Evolutionary conservation across 2,797 vertebrate genomes (phyloP), one percentile per base, ranked within the genome.

Genomic region (Xiphorhynchus erythropygius): DNA sequence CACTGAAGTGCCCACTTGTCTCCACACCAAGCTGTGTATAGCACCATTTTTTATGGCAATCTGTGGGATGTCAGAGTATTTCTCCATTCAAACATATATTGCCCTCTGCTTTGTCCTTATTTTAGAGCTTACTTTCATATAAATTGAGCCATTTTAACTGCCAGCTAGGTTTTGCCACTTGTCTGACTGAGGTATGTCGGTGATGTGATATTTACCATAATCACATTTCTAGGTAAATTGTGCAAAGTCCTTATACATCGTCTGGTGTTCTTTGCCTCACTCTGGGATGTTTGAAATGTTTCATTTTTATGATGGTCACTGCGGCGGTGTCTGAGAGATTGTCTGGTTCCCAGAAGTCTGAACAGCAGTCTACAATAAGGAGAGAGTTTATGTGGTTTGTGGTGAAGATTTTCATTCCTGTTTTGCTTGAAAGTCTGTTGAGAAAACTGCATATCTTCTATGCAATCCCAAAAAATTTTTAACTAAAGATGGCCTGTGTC

Each of bases 331-430:
- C 82, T 4, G 6, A 91, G 30, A 83, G 46, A 57, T 49, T 1
- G 1, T 68, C 79, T 91, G 59, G 57, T 95, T 96, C 92, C 87
- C 92, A 86, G 84, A 90, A 93, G 23, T 76, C 71, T 85, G 27
- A 90, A 57, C 23, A 89, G 37, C 23, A 57, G 46, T 42, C 55
- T 84, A 18, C 75, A 87, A n/a, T 68, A 65, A 81, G 25, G 62
- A 80, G 50, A 28, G 49, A 69, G 23, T 55, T 90, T 77, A 33
- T 69, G 46, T 78, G 71, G 65, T 65, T 91, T 96, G 84, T 78
- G 89, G 94, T 73, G 37, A 91, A 69, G 32, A 76, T 55, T 85
- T 95, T 63, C 18, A 19, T 87, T 81, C 19, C 41, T 53, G 19
- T 62, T 86, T 83, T 83, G 17, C 30, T 84, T 79, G 50, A 77